Base-by-base conservation (phyloP, 2,797 vertebrate species). In the Spinus pinus region DNA sequence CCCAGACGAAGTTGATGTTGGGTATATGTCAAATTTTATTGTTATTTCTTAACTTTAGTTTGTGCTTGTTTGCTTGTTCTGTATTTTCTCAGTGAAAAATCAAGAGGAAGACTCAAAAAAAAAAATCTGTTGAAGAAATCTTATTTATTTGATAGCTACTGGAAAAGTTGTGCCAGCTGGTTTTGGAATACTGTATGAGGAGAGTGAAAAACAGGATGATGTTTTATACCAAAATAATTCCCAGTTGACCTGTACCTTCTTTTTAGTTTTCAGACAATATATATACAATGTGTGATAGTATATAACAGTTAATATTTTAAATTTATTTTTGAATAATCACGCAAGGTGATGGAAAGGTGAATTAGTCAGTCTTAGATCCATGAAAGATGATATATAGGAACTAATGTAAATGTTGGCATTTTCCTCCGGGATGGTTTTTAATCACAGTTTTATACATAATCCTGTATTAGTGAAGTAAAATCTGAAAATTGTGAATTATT, bases 1-100 rank as follows among this genome's bases (percentile, higher is more conserved):
- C 62, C 99, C 99, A 44, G 97, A 98, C 12, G 97, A 98, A 98
- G 98, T 97, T 95, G 98, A 98, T 95, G 97, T 98, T 96, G 98
- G 99, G 99, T 99, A 98, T 92, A 94, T 97, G 81, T 94, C 93
- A 88, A 30, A 49, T 95, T 96, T 61, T 84, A 83, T 95, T 85
- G 81, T 95, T 60, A 56, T 86, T 94, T 70, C 79, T 92, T 86
- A 91, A 75, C 61, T 70, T 53, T 33, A 50, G 15, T 57, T 86
- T 37, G 10, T 75, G 66, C 42, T 69, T 89, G 6, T 54, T 23
- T 84, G 53, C 46, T 78, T 90, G 12, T 77, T 90, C 24, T 83
- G 12, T 71, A 74, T 86, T 91, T 94, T 90, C 64, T 62, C 54
- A 39, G 28, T 70, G 88, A 88, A 46, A 86, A 70, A 39, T 95